Conservation (phyloP, 2,888 invertebrate genomes). For the Machimus atricapillus region DNA sequence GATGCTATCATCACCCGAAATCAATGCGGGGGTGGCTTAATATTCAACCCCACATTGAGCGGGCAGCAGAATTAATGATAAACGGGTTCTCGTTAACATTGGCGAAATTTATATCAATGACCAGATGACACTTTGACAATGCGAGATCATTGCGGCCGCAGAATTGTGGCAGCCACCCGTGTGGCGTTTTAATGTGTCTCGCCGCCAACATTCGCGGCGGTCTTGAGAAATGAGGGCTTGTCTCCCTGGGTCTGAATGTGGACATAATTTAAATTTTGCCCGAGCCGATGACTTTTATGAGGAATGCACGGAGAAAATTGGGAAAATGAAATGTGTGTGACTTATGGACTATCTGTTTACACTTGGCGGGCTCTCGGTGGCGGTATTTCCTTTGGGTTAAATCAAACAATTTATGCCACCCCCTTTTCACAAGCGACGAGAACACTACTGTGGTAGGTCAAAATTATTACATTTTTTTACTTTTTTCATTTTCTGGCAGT, state of each 20-base stretch:
- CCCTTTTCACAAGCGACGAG: too few relatives aligned
- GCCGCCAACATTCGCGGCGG: not conserved
- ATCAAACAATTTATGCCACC: not conserved
- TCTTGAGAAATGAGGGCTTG: slow-evolving; percentile 9
- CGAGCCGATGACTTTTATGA: slow-evolving; percentile 9
- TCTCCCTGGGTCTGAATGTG: not conserved
- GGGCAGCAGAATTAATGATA: slow-evolving; percentile 27
- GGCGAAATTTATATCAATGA: slow-evolving; percentile 44
- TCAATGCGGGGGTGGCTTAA: slow-evolving; percentile 30
- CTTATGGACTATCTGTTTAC: not conserved
- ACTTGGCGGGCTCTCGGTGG: not conserved
- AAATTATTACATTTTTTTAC: too few relatives aligned
- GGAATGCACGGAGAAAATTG: not conserved
- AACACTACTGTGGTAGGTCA: too few relatives aligned
- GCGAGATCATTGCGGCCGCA: not conserved
- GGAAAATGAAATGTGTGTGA: not conserved
- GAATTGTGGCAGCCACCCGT: not conserved
- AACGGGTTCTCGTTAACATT: slow-evolving; percentile 19
- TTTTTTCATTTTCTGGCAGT: too few relatives aligned
- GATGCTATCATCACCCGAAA: not conserved
- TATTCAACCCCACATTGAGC: slow-evolving; percentile 2
- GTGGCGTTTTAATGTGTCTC: not conserved
- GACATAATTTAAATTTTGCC: slow-evolving; percentile 19
- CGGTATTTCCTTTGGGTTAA: not conserved
- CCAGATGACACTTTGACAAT: slow-evolving; percentile 43